These are phyloP conservation scores for Carassius carassius DNA, from an alignment of 2,113 vertebrate genomes.

Conservation along the genomic window DNA sequence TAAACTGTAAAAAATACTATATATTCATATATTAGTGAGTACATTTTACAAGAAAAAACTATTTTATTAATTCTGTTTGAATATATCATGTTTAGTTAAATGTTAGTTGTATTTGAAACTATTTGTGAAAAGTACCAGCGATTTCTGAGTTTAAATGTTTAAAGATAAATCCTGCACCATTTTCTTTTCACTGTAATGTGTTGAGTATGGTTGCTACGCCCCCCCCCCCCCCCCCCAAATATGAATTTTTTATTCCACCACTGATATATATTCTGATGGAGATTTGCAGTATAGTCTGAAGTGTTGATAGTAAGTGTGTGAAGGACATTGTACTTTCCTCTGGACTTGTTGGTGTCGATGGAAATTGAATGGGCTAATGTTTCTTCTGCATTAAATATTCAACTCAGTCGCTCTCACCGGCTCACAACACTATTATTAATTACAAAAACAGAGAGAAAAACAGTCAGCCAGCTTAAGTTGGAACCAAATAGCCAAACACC, in stretches of 20 bases:
- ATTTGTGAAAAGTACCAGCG: no score
- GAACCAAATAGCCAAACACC: constrained; percentile 69
- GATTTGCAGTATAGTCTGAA: constrained; percentile 67
- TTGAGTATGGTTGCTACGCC: background rate
- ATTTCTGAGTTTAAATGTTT: background rate
- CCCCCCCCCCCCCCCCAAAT: background rate
- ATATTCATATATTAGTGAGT: no score
- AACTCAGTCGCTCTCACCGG: constrained; percentile 77
- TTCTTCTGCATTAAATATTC: constrained; percentile 79
- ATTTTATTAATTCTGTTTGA: no score
- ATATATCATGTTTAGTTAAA: no score
- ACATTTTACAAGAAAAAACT: no score
- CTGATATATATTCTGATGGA: constrained; percentile 54
- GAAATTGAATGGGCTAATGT: constrained; percentile 78
- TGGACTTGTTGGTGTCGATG: constrained; percentile 75
- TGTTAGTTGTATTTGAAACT: no score
- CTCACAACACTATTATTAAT: constrained; percentile 79
- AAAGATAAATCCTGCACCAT: background rate
- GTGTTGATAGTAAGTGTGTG: constrained; percentile 58
- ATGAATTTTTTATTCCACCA: background rate
- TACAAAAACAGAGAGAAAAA: constrained; percentile 58
- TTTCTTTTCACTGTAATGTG: background rate
- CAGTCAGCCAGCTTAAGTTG: constrained; percentile 61
- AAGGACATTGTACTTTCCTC: constrained; percentile 77
- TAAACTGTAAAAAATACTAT: no score